These are phyloP conservation scores for Stigmatopora argus DNA, from an alignment of 2,113 vertebrate genomes.

Conservation along the genomic window DNA sequence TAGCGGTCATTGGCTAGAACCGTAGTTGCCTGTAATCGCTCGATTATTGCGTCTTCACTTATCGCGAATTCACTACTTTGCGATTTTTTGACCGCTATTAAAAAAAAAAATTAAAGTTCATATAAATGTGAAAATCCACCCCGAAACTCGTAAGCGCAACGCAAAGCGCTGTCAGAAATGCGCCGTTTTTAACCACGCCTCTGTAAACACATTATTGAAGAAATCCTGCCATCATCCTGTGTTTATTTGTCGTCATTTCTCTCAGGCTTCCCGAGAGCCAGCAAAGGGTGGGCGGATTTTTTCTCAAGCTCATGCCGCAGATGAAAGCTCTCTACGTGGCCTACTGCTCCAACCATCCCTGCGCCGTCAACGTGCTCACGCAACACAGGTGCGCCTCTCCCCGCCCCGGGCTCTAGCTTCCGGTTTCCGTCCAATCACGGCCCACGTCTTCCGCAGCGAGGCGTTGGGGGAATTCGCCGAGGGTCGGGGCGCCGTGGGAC, in stretches of 20 bases:
- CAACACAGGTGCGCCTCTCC: constrained; percentile 79
- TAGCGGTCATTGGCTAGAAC: too few species aligned
- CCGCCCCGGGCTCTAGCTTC: neutral
- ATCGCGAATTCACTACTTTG: too few species aligned
- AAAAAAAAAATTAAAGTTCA: too few species aligned
- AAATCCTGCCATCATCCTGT: too few species aligned
- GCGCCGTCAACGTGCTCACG: constrained; percentile 91
- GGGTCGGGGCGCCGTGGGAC: constrained; percentile 82
- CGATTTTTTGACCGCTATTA: too few species aligned
- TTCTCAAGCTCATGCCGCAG: constrained; percentile 89
- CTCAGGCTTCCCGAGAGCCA: constrained; percentile 88
- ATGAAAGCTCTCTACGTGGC: constrained; percentile 87
- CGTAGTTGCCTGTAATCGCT: too few species aligned
- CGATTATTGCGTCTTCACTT: too few species aligned
- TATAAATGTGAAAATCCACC: too few species aligned
- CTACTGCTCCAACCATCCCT: constrained; percentile 96
- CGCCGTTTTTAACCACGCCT: too few species aligned
- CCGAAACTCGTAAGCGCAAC: too few species aligned
- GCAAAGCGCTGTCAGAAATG: too few species aligned
- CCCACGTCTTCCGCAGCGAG: constrained; percentile 69
- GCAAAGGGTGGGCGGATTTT: constrained; percentile 91
- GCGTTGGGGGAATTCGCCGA: constrained; percentile 97
- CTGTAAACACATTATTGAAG: too few species aligned
- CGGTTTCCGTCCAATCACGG: neutral
- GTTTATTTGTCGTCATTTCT: neutral